A percentile compares a stretch with the other conserved stretches of the same genome.
Conservation (phyloP, 2,888 invertebrate genomes). For the Troides oblongomaculatus region DNA sequence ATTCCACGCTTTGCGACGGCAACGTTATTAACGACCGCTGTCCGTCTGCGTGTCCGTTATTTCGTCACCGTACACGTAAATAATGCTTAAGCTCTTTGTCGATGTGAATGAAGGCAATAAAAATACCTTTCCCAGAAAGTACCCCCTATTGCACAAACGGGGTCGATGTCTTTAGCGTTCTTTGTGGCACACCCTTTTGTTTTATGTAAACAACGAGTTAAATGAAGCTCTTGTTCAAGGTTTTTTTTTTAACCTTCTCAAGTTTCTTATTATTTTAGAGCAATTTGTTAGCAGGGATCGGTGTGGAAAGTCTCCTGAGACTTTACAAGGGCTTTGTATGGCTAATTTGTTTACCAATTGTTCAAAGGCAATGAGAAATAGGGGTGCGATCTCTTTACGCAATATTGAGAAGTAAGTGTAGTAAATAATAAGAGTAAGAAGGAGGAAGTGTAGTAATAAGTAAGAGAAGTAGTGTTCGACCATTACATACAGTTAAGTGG, state of each 20-base stretch:
- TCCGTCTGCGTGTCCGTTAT: conserved; percentile 15
- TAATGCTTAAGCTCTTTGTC: conserved; percentile 31
- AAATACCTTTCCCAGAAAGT: conserved; percentile 34
- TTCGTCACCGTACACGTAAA: conserved; percentile 27
- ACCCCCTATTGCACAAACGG: conserved; percentile 32
- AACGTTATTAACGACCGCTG: conserved; percentile 21
- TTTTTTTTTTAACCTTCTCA: conserved; percentile 24
- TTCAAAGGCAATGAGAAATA: conserved; percentile 11
- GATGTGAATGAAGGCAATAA: conserved; percentile 32
- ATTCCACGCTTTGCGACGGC: conserved; percentile 19
- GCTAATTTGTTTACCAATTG: conserved; percentile 20
- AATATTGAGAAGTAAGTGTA: not conserved
- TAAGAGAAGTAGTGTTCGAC: not conserved
- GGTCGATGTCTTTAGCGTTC: conserved; percentile 30
- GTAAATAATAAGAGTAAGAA: too few species aligned
- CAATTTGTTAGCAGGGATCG: conserved; percentile 12
- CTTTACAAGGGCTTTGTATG: conserved; percentile 17
- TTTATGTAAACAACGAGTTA: conserved; percentile 31
- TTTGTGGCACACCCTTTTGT: conserved; percentile 33
- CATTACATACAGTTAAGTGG: not conserved
- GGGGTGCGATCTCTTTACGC: conserved; percentile 6
- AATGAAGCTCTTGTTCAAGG: conserved; percentile 30
- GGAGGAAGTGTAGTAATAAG: too few species aligned
- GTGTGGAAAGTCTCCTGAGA: conserved; percentile 19
- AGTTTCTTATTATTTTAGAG: conserved; percentile 22